Base-by-base conservation (phyloP, 2,113 vertebrate genomes). In the Lophura nycthemera region DNA sequence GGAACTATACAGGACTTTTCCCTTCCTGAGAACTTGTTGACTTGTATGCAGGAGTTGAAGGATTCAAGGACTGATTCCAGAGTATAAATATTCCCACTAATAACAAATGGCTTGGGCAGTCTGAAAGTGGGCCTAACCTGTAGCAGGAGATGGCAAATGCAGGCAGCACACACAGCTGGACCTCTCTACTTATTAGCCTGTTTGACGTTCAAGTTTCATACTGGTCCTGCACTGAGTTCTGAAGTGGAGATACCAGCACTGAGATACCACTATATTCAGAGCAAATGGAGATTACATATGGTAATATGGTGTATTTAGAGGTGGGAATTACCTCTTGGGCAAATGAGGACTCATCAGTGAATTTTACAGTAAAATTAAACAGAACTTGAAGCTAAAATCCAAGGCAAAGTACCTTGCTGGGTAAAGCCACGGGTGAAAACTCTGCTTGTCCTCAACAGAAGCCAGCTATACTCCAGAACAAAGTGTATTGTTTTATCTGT, bases 1-100 rank as follows among this genome's bases (percentile, higher is more conserved):
- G 32, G 38, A 95, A 38, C 32, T 77, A 45, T 14, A 56, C 25
- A 77, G 36, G 40, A 85, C 36, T 88, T 14, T 0, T 17, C 30
- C 13, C 34, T 85, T 93, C 88, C 96, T 96, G 92, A 90, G 92
- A 91, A 66, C 16, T 57, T 63, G 27, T 61, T 48, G 72, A 69
- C 13, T 24, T 3, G 1, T 45, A 57, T 5, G 16, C 14, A 73
- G 50, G 21, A 29, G 72, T 0, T 61, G 57, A 83, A 73, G 56
- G 47, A 66, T 45, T 92, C 63, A 65, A 70, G 47, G 40, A 61
- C 59, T 1, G 27, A 77, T 38, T 54, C 56, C 60, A 66, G 54
- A 66, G 64, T 50, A 32, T 56, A n/a, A 63, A 86, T 59, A 60
- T 20, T 30, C 17, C 11, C 65, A 25, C 13, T 21, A 45, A 63